These are phyloP conservation scores for Stenurella melanura DNA, from an alignment of 2,888 invertebrate genomes.

Conservation along the genomic window DNA sequence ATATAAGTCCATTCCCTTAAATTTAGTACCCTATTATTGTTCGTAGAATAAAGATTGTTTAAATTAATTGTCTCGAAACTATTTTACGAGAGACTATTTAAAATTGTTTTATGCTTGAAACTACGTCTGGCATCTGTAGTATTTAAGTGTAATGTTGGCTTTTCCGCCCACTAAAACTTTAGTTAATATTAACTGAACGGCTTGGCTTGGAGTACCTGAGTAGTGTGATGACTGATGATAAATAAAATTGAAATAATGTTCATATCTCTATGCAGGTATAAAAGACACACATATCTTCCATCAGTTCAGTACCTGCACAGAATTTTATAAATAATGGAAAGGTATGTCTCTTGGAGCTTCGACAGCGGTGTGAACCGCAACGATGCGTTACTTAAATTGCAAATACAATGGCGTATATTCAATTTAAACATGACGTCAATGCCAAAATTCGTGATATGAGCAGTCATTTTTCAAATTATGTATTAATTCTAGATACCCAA, in stretches of 20 bases:
- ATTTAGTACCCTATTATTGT: conserved; percentile 18
- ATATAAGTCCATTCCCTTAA: conserved; percentile 12
- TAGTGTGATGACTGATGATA: too few species aligned
- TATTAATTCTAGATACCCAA: too few species aligned
- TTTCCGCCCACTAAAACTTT: not conserved
- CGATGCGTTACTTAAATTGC: too few species aligned
- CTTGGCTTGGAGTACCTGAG: not conserved
- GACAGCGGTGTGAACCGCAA: too few species aligned
- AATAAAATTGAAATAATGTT: not conserved
- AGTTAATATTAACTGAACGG: not conserved
- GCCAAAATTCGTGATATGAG: too few species aligned
- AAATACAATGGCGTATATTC: too few species aligned
- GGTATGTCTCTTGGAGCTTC: too few species aligned
- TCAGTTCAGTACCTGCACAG: too few species aligned
- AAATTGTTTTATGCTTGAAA: conserved; percentile 23
- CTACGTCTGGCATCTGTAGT: conserved; percentile 13
- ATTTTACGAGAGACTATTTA: conserved; percentile 16
- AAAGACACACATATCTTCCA: too few species aligned
- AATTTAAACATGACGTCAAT: too few species aligned
- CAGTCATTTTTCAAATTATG: not conserved
- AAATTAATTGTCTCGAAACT: conserved; percentile 6
- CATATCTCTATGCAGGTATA: too few species aligned
- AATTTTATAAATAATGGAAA: too few species aligned
- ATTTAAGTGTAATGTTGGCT: not conserved
- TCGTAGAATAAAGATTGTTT: not conserved